Evolutionary conservation across 2,797 vertebrate genomes (phyloP).

Genomic region (Rhincodon typus): DNA sequence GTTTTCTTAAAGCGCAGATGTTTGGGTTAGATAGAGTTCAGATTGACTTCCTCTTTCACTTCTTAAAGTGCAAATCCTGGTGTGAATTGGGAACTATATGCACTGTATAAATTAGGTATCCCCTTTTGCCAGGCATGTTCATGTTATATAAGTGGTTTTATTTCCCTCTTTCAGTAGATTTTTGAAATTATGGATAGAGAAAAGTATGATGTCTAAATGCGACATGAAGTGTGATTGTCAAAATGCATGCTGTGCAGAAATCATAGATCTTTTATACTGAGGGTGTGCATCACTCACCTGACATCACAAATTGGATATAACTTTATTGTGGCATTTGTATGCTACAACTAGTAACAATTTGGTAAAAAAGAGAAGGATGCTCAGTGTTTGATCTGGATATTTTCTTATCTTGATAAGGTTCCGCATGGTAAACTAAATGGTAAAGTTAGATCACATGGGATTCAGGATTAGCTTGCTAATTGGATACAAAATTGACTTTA

Average conservation of each 20-base stretch:
- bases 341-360: neutral
- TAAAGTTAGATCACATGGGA: too few relatives aligned
- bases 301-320: neutral
- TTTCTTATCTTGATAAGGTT: too few relatives aligned
- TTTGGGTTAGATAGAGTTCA: neutral
- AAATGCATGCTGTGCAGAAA: neutral
- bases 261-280: neutral
- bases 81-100: neutral
- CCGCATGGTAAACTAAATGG: too few relatives aligned
- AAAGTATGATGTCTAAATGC: neutral
- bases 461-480: too few relatives aligned
- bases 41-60: neutral
- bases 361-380: neutral
- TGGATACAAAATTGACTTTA: too few relatives aligned
- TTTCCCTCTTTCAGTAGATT: neutral
- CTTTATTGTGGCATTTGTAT: neutral
- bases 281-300: neutral
- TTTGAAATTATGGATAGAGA: neutral
- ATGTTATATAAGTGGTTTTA: neutral
- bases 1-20: neutral
- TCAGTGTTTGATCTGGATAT: neutral
- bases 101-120: neutral
- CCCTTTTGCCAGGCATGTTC: neutral
- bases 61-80: neutral
- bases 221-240: neutral